Evolutionary conservation across 1,140 invertebrate genomes (phyloP), one percentile per base, ranked within the genome.

Genomic region (Ostrea edulis): DNA sequence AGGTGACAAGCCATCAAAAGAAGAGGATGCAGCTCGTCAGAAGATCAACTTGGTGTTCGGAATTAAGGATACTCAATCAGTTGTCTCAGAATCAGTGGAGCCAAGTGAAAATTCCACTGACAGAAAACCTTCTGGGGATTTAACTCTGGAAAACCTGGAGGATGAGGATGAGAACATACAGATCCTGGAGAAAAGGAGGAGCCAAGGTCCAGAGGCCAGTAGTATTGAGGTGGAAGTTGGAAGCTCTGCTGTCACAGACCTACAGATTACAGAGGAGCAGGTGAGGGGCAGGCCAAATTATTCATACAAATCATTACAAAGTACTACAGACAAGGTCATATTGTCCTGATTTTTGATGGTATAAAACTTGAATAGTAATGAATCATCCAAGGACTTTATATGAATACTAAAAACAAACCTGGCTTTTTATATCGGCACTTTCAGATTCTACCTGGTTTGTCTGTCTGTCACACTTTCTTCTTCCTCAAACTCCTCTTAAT

Each of bases 11-110:
- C 97, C 96, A 93, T 97, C 97, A 91, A 97, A 97, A 91, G 97
- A 97, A 89, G 97, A 98, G 92, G 97, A 98, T 90, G 97, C 97
- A 95, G 97, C 97, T 77, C 96, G 97, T 91, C 97, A 97, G 96
- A 97, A 97, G 92, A 98, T 98, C 90, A 97, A 98, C 91, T 96
- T 96, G 90, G 96, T 96, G 65, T 97, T 97, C 94, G 96, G 96
- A 82, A 95, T 97, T 20, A 90, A 54, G 94, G 86, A 90, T 82
- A 86, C 68, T 52, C 85, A 89, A 83, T 11, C 44, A 5, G 25
- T 17, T 22, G 82, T 83, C 44, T 83, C 82, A 83, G 54, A 52
- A 53, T 86, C 83, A 17, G 29, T 58, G 68, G 84, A 86, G 20
- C 14, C 14, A 8, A 71, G 82, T 84, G 22, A 83, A 35, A 51